Conservation (phyloP, 2,888 invertebrate species). For the Argyra leucocephala region DNA sequence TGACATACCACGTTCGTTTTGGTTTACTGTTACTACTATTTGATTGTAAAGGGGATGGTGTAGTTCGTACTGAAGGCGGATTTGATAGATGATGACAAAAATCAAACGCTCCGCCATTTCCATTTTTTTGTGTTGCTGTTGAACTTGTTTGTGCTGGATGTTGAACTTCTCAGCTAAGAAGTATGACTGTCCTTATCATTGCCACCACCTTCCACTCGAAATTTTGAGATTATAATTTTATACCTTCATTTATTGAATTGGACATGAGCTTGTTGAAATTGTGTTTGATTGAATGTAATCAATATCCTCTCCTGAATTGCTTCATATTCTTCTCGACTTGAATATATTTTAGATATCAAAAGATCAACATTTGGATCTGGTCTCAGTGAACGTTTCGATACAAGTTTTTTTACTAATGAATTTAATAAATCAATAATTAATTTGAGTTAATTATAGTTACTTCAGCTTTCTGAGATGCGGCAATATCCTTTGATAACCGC, state of each 20-base stretch:
- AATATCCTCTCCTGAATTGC: constrained; percentile 86
- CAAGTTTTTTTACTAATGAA: constrained; percentile 93
- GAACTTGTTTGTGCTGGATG: too few relatives aligned
- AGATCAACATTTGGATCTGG: constrained; percentile 98
- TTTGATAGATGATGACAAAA: constrained; percentile 47
- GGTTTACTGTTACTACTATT: constrained; percentile 59
- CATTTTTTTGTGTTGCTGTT: constrained; percentile 43
- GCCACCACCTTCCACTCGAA: constrained; percentile 38
- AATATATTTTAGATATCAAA: constrained; percentile 94
- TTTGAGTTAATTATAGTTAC: too few relatives aligned
- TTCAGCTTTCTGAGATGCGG: too few relatives aligned
- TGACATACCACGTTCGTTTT: constrained; percentile 61
- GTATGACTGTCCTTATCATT: constrained; percentile 47
- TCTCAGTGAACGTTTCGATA: constrained; percentile 89
- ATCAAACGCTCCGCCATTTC: constrained; percentile 35
- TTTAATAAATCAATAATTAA: too few relatives aligned
- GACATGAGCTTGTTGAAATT: constrained; percentile 83
- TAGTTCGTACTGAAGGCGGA: constrained; percentile 61
- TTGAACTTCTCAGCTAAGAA: constrained; percentile 42
- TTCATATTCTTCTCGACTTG: constrained; percentile 93
- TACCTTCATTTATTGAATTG: constrained; percentile 91
- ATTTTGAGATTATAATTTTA: constrained; percentile 80
- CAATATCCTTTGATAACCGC: too few relatives aligned
- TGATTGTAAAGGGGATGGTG: constrained; percentile 64
- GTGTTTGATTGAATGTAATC: constrained; percentile 86